Conservation (phyloP, 2,113 vertebrate genomes). For the Ovibos moschatus region DNA sequence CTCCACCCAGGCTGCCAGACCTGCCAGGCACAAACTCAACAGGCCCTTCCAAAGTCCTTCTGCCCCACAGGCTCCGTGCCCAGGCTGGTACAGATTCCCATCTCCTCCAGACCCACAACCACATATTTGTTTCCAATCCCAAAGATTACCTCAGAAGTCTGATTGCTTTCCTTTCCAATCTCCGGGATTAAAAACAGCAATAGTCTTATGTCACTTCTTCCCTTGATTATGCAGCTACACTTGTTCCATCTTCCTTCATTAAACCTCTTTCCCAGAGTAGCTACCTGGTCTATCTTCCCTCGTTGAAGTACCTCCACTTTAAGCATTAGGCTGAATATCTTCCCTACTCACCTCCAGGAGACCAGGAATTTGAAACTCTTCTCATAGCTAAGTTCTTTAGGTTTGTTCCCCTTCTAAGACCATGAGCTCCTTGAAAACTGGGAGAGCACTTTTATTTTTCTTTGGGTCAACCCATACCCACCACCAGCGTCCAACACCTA, state of each 20-base stretch:
- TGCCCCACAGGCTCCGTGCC: neutral
- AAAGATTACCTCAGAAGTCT: neutral
- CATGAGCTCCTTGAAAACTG: neutral
- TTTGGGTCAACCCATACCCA: neutral
- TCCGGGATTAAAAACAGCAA: neutral
- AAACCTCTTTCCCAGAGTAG: neutral
- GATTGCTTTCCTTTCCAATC: neutral
- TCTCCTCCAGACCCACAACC: neutral
- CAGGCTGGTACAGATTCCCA: neutral
- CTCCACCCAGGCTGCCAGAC: neutral
- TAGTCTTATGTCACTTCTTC: neutral
- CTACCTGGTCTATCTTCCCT: neutral
- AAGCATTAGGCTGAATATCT: neutral
- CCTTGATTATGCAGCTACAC: neutral
- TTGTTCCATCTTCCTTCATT: too few species aligned
- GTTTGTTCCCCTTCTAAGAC: neutral
- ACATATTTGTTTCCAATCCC: neutral
- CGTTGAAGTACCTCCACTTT: neutral
- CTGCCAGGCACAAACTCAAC: neutral
- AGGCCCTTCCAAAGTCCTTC: neutral
- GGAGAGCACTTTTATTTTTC: neutral
- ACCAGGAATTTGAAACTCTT: neutral
- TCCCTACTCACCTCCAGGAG: neutral
- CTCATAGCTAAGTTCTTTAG: neutral
- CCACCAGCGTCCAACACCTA: neutral